Conservation (phyloP, 2,888 invertebrate species). For the Orthosia incerta region DNA sequence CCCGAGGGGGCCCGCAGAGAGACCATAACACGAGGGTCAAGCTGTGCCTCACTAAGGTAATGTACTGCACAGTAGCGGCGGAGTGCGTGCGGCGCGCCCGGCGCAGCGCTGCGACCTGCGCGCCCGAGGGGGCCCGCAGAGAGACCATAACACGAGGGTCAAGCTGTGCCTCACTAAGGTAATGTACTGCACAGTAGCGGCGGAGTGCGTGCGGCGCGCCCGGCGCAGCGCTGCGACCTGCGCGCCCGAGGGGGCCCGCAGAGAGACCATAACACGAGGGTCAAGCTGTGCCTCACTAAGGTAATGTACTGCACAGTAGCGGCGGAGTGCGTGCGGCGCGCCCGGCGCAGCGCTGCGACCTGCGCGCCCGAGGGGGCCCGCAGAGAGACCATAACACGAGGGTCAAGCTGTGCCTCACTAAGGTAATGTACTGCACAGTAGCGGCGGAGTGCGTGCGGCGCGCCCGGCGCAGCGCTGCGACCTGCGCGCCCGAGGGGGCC, state of each 20-base stretch:
- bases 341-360: slow-evolving; percentile 65
- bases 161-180: slow-evolving; percentile 97
- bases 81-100: slow-evolving; percentile 69
- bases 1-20: slow-evolving; percentile 93
- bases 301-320: slow-evolving; percentile 79
- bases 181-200: slow-evolving; percentile 18
- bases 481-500: slow-evolving; percentile 92
- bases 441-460: slow-evolving; percentile 67
- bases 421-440: slow-evolving; percentile 88
- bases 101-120: slow-evolving; percentile 71
- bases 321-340: slow-evolving; percentile 68
- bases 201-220: slow-evolving; percentile 68
- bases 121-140: slow-evolving; percentile 92
- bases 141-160: slow-evolving; percentile 95
- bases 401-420: slow-evolving; percentile 96
- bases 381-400: slow-evolving; percentile 94
- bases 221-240: slow-evolving; percentile 68
- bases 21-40: slow-evolving; percentile 96
- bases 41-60: slow-evolving; percentile 95
- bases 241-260: slow-evolving; percentile 92
- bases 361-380: slow-evolving; percentile 92
- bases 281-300: slow-evolving; percentile 97
- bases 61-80: background rate
- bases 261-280: slow-evolving; percentile 95
- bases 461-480: slow-evolving; percentile 65